Conservation (phyloP, 2,797 vertebrate genomes). For the Sebastes matsubarae region DNA sequence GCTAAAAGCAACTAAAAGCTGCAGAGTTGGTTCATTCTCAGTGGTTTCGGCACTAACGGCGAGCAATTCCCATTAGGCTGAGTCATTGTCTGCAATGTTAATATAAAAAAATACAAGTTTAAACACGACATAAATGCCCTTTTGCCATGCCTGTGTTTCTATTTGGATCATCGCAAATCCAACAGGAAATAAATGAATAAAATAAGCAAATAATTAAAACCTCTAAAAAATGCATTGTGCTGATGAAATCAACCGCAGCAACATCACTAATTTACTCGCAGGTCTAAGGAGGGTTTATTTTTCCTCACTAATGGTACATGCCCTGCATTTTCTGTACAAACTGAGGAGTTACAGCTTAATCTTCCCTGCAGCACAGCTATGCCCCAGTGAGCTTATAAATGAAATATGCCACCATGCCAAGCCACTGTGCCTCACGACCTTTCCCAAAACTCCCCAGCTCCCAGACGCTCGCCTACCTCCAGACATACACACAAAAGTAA, state of each 20-base stretch:
- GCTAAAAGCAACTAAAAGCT: background rate
- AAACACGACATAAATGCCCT: background rate
- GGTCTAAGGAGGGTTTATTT: constrained; percentile 26
- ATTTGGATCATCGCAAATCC: background rate
- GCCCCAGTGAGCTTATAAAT: constrained; percentile 70
- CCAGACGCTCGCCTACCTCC: constrained; percentile 46
- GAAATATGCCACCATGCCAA: constrained; percentile 74
- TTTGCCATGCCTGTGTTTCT: background rate
- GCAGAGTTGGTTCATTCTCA: background rate
- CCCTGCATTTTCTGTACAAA: constrained; percentile 45
- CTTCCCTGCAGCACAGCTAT: constrained; percentile 64
- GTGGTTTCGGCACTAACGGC: background rate
- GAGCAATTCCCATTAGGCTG: background rate
- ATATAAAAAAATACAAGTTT: background rate
- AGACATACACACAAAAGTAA: constrained; percentile 29
- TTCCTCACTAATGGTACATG: constrained; percentile 45
- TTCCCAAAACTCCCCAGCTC: constrained; percentile 62
- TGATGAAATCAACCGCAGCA: constrained; percentile 20
- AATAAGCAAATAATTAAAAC: background rate
- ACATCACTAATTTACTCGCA: constrained; percentile 37
- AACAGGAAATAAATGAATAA: background rate
- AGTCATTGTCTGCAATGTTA: background rate
- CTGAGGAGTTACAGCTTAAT: constrained; percentile 60
- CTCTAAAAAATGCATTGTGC: background rate
- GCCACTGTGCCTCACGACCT: constrained; percentile 63